phyloP scores from a whole-genome alignment of 1,140 invertebrate species.

The Eueides isabella region DNA sequence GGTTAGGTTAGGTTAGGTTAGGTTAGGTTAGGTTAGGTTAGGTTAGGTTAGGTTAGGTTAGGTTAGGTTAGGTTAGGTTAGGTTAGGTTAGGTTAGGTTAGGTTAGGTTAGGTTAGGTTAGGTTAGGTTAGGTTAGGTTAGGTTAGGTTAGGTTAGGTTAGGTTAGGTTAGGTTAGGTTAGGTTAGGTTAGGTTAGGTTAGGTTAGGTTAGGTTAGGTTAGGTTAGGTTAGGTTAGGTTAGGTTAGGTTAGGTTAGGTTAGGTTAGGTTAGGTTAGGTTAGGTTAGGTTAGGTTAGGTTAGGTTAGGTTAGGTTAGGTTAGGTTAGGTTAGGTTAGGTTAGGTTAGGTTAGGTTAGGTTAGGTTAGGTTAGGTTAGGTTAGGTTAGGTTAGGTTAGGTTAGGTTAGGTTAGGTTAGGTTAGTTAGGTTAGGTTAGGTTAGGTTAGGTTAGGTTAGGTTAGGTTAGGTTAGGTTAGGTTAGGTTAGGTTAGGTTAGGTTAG shows the following conservation, averaged over 20 bases:
- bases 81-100: conserved; percentile 45
- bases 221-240: conserved; percentile 47
- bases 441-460: conserved; percentile 52
- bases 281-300: conserved; percentile 49
- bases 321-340: conserved; percentile 48
- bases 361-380: conserved; percentile 42
- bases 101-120: conserved; percentile 46
- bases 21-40: conserved; percentile 48
- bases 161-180: conserved; percentile 49
- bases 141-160: conserved; percentile 49
- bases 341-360: conserved; percentile 18
- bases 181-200: conserved; percentile 49
- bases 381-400: conserved; percentile 35
- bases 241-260: conserved; percentile 27
- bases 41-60: conserved; percentile 59
- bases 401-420: conserved; percentile 44
- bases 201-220: conserved; percentile 46
- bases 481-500: conserved; percentile 42
- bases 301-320: conserved; percentile 49
- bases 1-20: background rate
- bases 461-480: conserved; percentile 42
- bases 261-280: conserved; percentile 50
- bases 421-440: conserved; percentile 52
- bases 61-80: conserved; percentile 49
- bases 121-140: conserved; percentile 47